Evolutionary conservation across 1,140 invertebrate species (phyloP).

Genomic region (Listronotus oregonensis): DNA sequence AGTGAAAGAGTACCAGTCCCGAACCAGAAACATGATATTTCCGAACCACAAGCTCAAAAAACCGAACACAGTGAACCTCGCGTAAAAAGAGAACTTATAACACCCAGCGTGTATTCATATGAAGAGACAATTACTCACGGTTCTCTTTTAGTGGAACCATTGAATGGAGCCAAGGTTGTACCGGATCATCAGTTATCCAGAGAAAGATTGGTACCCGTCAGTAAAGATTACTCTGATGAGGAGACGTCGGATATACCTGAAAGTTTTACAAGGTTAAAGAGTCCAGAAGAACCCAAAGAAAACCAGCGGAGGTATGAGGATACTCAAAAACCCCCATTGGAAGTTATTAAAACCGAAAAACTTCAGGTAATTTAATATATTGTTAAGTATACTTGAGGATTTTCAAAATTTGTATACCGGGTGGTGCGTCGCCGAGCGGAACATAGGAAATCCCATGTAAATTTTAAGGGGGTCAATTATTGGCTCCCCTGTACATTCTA

Average conservation of each 20-base stretch:
- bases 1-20: neutral
- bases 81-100: constrained; percentile 62
- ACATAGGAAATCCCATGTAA: no score
- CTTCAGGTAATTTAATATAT: constrained; percentile 55
- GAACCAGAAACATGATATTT: constrained; percentile 1
- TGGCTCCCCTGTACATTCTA: no score
- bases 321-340: constrained; percentile 42
- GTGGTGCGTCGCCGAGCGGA: no score
- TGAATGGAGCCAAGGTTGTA: constrained; percentile 42
- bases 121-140: constrained; percentile 54
- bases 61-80: constrained; percentile 3
- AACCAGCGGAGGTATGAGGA: constrained; percentile 12
- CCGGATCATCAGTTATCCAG: constrained; percentile 38
- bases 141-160: constrained; percentile 49
- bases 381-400: neutral
- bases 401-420: no score
- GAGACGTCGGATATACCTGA: constrained; percentile 51
- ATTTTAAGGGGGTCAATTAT: no score
- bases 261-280: constrained; percentile 44
- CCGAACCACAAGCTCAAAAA: neutral
- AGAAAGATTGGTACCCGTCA: constrained; percentile 40
- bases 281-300: constrained; percentile 26
- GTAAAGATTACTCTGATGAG: constrained; percentile 38
- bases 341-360: constrained; percentile 60
- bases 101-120: constrained; percentile 49